Conservation (phyloP, 37 sponge, comb jelly and placozoan genomes). For the Oscarella lobularis region DNA sequence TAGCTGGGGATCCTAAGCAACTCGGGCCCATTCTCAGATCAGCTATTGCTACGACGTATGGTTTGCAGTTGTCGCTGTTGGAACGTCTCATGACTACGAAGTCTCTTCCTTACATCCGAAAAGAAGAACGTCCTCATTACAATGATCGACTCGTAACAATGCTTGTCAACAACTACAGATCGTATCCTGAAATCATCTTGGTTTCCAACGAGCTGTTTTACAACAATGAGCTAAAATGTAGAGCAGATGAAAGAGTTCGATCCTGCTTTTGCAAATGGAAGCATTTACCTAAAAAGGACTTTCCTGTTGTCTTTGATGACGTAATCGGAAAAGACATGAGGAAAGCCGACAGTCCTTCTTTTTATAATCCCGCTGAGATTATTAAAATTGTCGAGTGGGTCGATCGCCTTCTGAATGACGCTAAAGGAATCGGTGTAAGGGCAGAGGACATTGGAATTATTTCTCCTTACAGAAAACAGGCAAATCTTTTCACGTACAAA, state of each 20-base stretch:
- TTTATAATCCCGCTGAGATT: slow-evolving; percentile 61
- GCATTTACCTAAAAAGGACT: slow-evolving; percentile 24
- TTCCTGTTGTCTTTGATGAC: slow-evolving; percentile 65
- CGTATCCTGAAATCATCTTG: slow-evolving; percentile 27
- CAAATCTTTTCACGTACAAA: no score
- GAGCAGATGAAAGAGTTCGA: slow-evolving; percentile 22
- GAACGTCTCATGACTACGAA: slow-evolving; percentile 48
- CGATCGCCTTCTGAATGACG: slow-evolving; percentile 23
- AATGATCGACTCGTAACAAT: slow-evolving; percentile 25
- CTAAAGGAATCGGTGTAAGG: neutral
- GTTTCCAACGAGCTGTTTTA: slow-evolving; percentile 57
- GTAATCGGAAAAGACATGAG: slow-evolving; percentile 51
- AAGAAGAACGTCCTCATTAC: neutral
- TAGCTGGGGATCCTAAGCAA: slow-evolving; percentile 67
- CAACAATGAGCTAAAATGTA: slow-evolving; percentile 40
- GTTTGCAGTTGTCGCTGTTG: slow-evolving; percentile 45
- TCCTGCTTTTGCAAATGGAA: slow-evolving; percentile 27
- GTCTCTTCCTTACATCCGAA: slow-evolving; percentile 22
- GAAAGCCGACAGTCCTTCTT: slow-evolving; percentile 60
- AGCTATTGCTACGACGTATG: slow-evolving; percentile 14
- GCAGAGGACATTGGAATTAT: slow-evolving; percentile 44
- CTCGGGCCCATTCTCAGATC: slow-evolving; percentile 57
- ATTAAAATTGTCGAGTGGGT: slow-evolving; percentile 17
- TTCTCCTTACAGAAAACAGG: slow-evolving; percentile 67
- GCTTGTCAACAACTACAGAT: slow-evolving; percentile 50